Conservation (phyloP, 53 echinoderm and acorn worm species). For the Zoroaster sp. region DNA sequence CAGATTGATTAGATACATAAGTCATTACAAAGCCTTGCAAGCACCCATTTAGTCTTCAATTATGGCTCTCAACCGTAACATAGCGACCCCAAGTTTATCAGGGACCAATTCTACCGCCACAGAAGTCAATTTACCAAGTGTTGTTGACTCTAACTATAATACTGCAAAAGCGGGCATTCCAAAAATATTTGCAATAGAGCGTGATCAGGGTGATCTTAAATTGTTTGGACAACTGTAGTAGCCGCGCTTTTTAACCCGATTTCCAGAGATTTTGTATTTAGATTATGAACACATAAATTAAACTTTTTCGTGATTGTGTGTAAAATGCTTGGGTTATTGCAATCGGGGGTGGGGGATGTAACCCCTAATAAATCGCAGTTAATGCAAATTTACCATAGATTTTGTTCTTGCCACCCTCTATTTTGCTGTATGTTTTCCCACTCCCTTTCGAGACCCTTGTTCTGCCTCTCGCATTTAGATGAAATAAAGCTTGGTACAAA, state of each 20-base stretch:
- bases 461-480: no score
- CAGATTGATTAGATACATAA: conserved; percentile 10
- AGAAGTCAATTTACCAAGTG: conserved; percentile 43
- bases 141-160: conserved; percentile 29
- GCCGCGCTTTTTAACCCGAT: neutral
- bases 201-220: conserved; percentile 19
- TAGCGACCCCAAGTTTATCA: conserved; percentile 1
- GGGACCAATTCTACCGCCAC: conserved; percentile 21
- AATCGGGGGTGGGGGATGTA: no score
- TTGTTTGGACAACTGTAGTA: conserved; percentile 28
- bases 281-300: conserved; percentile 24
- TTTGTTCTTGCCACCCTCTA: no score
- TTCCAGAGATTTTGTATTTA: neutral
- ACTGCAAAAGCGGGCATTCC: conserved; percentile 6
- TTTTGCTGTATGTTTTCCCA: no score
- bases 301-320: no score
- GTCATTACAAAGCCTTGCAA: neutral
- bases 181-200: neutral
- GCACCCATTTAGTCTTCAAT: neutral
- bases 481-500: no score
- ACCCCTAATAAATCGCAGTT: no score
- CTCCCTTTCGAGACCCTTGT: no score
- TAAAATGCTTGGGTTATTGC: no score
- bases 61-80: neutral
- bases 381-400: no score